Percentiles rank a stretch among this genome's conserved stretches.
These are phyloP conservation scores for Muraenolepis orangiensis DNA, from an alignment of 2,797 vertebrate genomes.

Conservation along the genomic window DNA sequence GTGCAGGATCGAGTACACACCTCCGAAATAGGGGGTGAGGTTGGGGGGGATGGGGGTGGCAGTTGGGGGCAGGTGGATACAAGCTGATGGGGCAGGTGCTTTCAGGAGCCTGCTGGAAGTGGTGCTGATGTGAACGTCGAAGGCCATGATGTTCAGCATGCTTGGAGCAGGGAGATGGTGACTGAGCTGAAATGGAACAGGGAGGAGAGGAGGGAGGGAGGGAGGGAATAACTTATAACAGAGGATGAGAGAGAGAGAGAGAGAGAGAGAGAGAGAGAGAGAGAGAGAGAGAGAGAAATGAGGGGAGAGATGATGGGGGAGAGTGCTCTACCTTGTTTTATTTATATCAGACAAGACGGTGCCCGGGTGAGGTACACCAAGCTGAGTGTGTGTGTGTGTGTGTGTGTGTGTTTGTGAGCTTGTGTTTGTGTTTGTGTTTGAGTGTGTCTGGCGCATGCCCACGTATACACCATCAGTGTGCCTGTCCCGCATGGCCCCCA, in stretches of 20 bases:
- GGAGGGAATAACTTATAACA: conserved; percentile 2
- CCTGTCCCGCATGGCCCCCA: background rate
- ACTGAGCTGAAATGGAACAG: conserved; percentile 60
- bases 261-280: conserved; percentile 27
- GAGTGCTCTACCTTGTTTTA: conserved; percentile 65
- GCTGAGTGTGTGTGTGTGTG: conserved; percentile 15
- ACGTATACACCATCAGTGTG: background rate
- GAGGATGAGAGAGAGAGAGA: conserved; percentile 11
- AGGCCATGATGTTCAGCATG: conserved; percentile 28
- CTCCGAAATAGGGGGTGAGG: conserved; percentile 2
- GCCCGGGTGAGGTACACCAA: conserved; percentile 25
- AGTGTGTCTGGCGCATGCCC: background rate
- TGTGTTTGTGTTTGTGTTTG: too few species aligned
- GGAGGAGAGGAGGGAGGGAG: conserved; percentile 32
- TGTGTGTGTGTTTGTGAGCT: conserved; percentile 5
- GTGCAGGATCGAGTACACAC: background rate
- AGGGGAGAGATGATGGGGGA: conserved; percentile 4
- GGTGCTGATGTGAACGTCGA: conserved; percentile 65
- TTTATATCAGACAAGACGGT: conserved; percentile 57
- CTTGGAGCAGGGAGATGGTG: conserved; percentile 49
- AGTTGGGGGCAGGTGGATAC: conserved; percentile 27
- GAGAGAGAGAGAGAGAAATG: background rate
- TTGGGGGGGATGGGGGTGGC: too few species aligned
- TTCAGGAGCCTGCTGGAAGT: conserved; percentile 47
- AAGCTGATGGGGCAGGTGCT: conserved; percentile 32